These are phyloP conservation scores for Rhingia rostrata DNA, from an alignment of 2,888 invertebrate genomes.

Conservation along the genomic window DNA sequence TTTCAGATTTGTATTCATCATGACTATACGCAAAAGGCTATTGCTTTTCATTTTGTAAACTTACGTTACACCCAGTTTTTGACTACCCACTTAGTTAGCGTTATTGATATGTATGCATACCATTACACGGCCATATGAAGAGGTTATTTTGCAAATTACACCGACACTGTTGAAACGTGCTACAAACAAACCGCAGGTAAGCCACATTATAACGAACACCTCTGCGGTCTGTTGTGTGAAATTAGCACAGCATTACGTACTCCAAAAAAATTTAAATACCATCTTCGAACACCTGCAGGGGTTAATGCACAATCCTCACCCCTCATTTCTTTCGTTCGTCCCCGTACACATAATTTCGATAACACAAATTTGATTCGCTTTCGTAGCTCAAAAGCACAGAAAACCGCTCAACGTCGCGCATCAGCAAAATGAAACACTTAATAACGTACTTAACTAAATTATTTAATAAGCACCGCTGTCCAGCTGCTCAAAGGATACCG, in stretches of 20 bases:
- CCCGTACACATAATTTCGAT: slow-evolving; percentile 25
- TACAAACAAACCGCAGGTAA: not conserved
- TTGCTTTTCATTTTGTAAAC: too few species aligned
- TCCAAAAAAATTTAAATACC: slow-evolving; percentile 4
- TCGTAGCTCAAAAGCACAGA: not conserved
- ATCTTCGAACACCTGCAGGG: slow-evolving; percentile 37
- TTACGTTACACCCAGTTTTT: too few species aligned
- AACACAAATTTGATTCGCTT: slow-evolving; percentile 60
- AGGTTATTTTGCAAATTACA: not conserved
- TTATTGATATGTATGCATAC: too few species aligned
- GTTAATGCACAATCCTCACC: slow-evolving; percentile 4
- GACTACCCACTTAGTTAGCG: too few species aligned
- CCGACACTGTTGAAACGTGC: not conserved
- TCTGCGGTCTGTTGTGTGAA: not conserved
- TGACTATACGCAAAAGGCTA: too few species aligned
- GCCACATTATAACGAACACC: slow-evolving; percentile 12
- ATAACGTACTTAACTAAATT: slow-evolving; percentile 74
- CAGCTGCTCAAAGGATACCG: slow-evolving; percentile 70
- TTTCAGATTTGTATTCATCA: too few species aligned
- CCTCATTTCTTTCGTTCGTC: not conserved
- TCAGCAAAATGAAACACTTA: slow-evolving; percentile 58
- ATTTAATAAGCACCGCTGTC: slow-evolving; percentile 73
- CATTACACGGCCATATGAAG: too few species aligned
- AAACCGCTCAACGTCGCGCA: not conserved
- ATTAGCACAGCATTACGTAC: not conserved